Base-by-base conservation (phyloP, 1,140 invertebrate species). In the Rhopalosiphum maidis region DNA sequence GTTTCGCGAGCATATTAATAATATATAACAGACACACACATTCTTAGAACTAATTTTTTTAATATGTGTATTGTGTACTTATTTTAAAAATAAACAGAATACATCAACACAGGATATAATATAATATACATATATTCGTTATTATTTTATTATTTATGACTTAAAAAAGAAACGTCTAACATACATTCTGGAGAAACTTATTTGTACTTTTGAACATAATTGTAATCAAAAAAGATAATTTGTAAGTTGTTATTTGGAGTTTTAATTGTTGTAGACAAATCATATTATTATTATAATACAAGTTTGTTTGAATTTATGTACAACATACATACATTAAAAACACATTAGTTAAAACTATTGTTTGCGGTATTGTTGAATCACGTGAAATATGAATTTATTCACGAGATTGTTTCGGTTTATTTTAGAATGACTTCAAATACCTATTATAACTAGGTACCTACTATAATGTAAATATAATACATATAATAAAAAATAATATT, bases 331-430 rank as follows among this genome's bases (percentile, higher is more conserved):
- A 15, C 43, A 87, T 87, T 87, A 87, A 87, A 87, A 87, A 87
- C 23, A n/a, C 8, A 87, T 87, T 46, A 87, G 23, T 87, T 87
- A 48, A 87, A 30, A 87, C 43, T 87, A 87, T 87, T 87, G 43
- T 87, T 46, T 48, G 43, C 21, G 15, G 37, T 86, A 41, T 41
- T 86, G 83, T 86, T 86, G 23, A 25, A 25, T 86, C 8, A 43
- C 23, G 11, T 43, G 37, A 86, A 86, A 86, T 86, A 25, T 43
- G 37, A 86, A 86, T 43, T 86, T 37, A 43, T 86, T 86, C 23
- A 86, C 23, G 37, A 86, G 41, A 86, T 30, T 11, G 37, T 86
- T 86, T 41, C 18, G 30, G n/a, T 77, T 77, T 77, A 77, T n/a
- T 77, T 77, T 77, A 77, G 15, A 18, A 77, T 18, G 5, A 77